These are phyloP conservation scores for Perccottus glenii DNA, from an alignment of 2,113 vertebrate species.

Conservation along the genomic window DNA sequence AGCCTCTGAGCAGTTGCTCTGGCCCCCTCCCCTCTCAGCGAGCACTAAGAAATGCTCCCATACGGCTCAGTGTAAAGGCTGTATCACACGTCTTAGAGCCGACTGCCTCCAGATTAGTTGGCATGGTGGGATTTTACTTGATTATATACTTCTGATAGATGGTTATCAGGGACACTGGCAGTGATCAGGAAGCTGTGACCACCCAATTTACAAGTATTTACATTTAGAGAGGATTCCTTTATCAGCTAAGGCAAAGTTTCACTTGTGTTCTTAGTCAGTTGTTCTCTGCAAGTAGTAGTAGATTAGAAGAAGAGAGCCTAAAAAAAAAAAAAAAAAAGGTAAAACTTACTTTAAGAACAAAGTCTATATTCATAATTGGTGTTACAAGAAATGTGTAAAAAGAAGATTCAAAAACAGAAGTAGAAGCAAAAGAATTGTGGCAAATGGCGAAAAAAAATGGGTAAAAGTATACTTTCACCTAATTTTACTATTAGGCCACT, in stretches of 20 bases:
- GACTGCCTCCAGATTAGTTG: constrained; percentile 76
- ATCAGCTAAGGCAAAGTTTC: constrained; percentile 10
- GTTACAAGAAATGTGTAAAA: constrained; percentile 16
- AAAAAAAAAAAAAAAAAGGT: constrained; percentile 18
- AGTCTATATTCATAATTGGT: too few relatives aligned
- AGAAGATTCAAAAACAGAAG: constrained; percentile 16
- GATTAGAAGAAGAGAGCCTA: not conserved
- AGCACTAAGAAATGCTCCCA: constrained; percentile 77
- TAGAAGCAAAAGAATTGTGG: not conserved
- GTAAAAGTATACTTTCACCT: too few relatives aligned
- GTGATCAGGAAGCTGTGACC: constrained; percentile 26
- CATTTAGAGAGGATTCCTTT: constrained; percentile 50
- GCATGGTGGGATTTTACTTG: constrained; percentile 61
- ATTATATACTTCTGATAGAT: constrained; percentile 56
- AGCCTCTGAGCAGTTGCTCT: constrained; percentile 67
- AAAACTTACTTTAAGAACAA: constrained; percentile 3
- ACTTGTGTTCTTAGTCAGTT: not conserved
- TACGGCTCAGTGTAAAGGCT: constrained; percentile 76
- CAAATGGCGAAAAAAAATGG: too few relatives aligned
- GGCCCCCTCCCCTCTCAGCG: constrained; percentile 54
- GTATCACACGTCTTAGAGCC: constrained; percentile 90
- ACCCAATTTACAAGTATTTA: constrained; percentile 56
- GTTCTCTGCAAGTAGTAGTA: constrained; percentile 4
- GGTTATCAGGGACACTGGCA: constrained; percentile 54
- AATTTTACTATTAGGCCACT: constrained; percentile 15